phyloP scores from a whole-genome alignment of 1,140 invertebrate genomes.

The Hirudo medicinalis region DNA sequence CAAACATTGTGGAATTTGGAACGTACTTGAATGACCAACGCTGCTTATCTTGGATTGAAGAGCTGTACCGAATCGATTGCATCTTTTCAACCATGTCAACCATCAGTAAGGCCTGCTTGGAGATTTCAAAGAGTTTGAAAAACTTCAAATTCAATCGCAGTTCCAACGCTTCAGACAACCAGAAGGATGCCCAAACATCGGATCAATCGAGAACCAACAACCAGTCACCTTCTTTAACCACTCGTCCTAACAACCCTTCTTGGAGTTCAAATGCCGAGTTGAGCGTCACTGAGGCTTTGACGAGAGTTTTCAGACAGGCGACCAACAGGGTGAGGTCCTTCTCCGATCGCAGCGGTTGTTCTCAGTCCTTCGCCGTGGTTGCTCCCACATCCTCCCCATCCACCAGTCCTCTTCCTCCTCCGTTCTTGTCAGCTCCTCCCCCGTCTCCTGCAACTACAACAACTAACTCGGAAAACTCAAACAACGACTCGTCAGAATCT shows the following conservation, averaged over 20 bases:
- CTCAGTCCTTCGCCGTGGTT: constrained; percentile 25
- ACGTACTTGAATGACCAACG: no score
- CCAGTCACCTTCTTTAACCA: neutral
- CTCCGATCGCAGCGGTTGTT: constrained; percentile 29
- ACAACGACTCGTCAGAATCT: constrained; percentile 20
- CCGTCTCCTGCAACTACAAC: constrained; percentile 19
- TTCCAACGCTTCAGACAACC: neutral
- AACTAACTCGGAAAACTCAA: constrained; percentile 26
- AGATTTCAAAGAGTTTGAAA: constrained; percentile 39
- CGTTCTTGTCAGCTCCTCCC: constrained; percentile 19
- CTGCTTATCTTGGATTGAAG: no score
- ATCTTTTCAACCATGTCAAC: constrained; percentile 32
- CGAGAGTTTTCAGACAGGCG: constrained; percentile 19
- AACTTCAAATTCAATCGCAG: constrained; percentile 32
- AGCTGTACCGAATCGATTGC: no score
- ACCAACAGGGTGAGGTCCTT: constrained; percentile 22
- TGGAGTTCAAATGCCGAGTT: constrained; percentile 20
- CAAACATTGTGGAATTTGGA: no score
- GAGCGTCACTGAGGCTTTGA: constrained; percentile 22
- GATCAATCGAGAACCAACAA: neutral
- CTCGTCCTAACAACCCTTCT: neutral
- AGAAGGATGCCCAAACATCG: neutral
- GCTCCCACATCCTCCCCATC: neutral
- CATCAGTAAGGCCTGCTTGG: constrained; percentile 40
- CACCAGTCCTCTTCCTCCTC: constrained; percentile 26